phyloP scores from a whole-genome alignment of 2,888 invertebrate species.

The Lissocephala sabroskyi region DNA sequence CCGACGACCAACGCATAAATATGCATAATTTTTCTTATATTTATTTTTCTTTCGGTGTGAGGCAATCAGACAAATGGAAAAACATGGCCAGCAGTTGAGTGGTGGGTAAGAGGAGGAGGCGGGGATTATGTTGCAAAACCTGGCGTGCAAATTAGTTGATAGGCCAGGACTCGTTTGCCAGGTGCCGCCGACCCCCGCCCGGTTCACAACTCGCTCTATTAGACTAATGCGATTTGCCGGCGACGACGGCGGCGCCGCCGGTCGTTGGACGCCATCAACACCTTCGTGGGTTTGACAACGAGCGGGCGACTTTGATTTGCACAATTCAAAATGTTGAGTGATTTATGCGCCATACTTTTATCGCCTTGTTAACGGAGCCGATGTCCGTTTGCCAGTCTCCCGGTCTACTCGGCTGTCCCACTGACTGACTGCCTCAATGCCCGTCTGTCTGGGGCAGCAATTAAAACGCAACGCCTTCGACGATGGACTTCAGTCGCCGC shows the following conservation, averaged over 20 bases:
- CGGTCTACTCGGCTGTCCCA: neutral
- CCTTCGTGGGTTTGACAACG: conserved; percentile 22
- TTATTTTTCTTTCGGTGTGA: too few species aligned
- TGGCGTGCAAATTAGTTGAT: conserved; percentile 27
- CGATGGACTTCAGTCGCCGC: conserved; percentile 4
- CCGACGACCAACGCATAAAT: neutral
- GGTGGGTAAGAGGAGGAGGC: neutral
- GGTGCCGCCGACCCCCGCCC: too few species aligned
- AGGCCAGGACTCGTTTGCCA: conserved; percentile 32
- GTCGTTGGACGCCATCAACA: conserved; percentile 29
- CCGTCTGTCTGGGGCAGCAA: too few species aligned
- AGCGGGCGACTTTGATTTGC: conserved; percentile 40
- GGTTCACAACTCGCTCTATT: too few species aligned
- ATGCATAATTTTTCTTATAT: too few species aligned
- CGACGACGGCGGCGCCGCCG: neutral
- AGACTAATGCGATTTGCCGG: conserved; percentile 27
- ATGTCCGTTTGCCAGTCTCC: too few species aligned
- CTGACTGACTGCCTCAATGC: too few species aligned
- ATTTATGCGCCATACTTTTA: conserved; percentile 26
- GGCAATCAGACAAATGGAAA: neutral
- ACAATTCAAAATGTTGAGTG: conserved; percentile 43
- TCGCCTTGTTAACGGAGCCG: neutral
- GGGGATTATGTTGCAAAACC: neutral
- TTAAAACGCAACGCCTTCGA: conserved; percentile 35
- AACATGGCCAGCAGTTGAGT: too few species aligned